Percentiles rank a stretch among this genome's conserved stretches.
phyloP scores from a whole-genome alignment of 2,113 vertebrate genomes.

The Notarius lentiginosus region DNA sequence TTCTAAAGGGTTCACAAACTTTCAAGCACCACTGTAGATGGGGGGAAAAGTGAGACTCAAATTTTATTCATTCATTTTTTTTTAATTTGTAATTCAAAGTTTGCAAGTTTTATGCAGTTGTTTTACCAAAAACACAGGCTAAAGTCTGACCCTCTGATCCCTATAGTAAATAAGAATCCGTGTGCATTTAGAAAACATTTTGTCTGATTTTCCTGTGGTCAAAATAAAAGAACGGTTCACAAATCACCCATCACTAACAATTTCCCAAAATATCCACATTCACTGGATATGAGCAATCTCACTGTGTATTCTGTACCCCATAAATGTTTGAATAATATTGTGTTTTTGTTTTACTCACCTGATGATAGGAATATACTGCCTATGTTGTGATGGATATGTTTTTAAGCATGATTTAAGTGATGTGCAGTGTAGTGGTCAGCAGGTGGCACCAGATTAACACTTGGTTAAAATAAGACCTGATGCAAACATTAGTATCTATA shows the following conservation, averaged over 20 bases:
- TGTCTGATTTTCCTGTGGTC: background rate
- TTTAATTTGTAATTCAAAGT: background rate
- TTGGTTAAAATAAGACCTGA: background rate
- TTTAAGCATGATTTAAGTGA: background rate
- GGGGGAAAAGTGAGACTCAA: too few species aligned
- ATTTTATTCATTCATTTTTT: too few species aligned
- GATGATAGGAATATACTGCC: too few species aligned
- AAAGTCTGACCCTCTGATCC: background rate
- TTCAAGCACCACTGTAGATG: too few species aligned
- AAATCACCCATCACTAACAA: background rate
- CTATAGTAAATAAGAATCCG: background rate
- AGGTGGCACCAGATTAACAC: conserved; percentile 1
- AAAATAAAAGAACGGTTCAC: background rate
- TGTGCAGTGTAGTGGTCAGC: background rate
- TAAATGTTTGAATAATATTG: too few species aligned
- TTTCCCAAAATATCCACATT: too few species aligned
- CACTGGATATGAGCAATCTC: too few species aligned
- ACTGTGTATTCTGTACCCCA: too few species aligned
- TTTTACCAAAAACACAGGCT: background rate
- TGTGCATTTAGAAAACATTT: background rate
- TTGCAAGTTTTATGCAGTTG: background rate
- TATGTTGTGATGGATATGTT: background rate
- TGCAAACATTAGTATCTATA: background rate
- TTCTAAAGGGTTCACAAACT: too few species aligned
- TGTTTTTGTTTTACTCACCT: too few species aligned